Evolutionary conservation across 2,888 invertebrate species (phyloP), one percentile per base, ranked within the genome.

Genomic region (Synergus itoensis): DNA sequence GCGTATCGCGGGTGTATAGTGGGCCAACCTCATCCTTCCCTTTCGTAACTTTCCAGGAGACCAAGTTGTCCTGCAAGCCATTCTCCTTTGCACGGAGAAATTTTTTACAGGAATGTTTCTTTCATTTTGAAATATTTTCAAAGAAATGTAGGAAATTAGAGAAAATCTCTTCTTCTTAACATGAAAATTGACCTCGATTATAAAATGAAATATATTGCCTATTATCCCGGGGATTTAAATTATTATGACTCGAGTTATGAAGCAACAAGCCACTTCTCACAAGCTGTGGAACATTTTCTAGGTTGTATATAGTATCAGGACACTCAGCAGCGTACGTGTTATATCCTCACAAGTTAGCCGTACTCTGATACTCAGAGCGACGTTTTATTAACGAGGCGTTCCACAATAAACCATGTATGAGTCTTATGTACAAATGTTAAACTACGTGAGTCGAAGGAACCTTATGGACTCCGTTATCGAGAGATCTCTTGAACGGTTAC

Each of bases 1-100:
- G 91, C 91, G 91, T 91, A 90, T 89, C 89, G 88, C 89, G 88
- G 89, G 90, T 89, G 88, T 89, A 89, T 88, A 89, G 87, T 88
- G 89, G 89, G 87, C 89, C 90, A 88, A 73, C 64, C 63, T 76
- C 53, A 65, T 63, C 65, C 69, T 75, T 82, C 81, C 21, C n/a
- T 18, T 82, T 80, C 80, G 78, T 78, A 76, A 65, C 77, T 60
- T 43, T 41, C 48, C 62, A 48, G 60, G 12, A 41, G 40, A 43
- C 57, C 60, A 43, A 28, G 40, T 64, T 45, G 16, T 78, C 63
- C 36, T 21, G 16, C 48, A 14, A 16, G 48, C 16, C 48, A n/a
- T 48, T 16, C 7, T n/a, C 5, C 16, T 28, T 28, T 28, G 28
- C 28, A 28, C 28, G 28, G 28, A 28, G 28, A 28, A 28, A 2